Conservation (phyloP, 2,888 invertebrate species). For the Epiblema foenella region DNA sequence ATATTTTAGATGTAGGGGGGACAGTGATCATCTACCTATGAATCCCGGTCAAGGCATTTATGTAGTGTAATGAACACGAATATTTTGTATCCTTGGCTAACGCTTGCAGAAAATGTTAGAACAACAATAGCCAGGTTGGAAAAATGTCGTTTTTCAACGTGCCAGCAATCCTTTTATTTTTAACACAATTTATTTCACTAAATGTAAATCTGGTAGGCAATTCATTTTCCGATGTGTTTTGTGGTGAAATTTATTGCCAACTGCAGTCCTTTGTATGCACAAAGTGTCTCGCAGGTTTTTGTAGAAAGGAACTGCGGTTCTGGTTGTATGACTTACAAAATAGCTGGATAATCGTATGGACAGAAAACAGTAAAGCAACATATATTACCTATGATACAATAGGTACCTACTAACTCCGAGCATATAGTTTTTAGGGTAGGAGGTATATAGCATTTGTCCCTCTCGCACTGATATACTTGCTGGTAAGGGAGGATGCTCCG, state of each 20-base stretch:
- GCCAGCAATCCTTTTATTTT: neutral
- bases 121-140: neutral
- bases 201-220: constrained; percentile 16
- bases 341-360: neutral
- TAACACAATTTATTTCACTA: neutral
- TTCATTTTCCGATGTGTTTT: constrained; percentile 28
- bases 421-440: too few relatives aligned
- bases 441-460: too few relatives aligned
- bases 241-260: constrained; percentile 27
- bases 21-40: too few relatives aligned
- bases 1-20: too few relatives aligned
- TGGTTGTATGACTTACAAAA: constrained; percentile 36
- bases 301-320: constrained; percentile 32
- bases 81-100: too few relatives aligned
- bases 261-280: constrained; percentile 18
- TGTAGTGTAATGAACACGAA: too few relatives aligned
- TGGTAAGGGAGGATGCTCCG: too few relatives aligned
- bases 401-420: too few relatives aligned
- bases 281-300: constrained; percentile 31
- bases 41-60: too few relatives aligned
- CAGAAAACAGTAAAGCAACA: constrained; percentile 13
- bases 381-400: too few relatives aligned
- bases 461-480: too few relatives aligned
- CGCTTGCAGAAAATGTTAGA: neutral
- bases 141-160: constrained; percentile 3